Evolutionary conservation across 2,888 invertebrate genomes (phyloP), one percentile per base, ranked within the genome.

Genomic region (Xanthostigma xanthostigma): DNA sequence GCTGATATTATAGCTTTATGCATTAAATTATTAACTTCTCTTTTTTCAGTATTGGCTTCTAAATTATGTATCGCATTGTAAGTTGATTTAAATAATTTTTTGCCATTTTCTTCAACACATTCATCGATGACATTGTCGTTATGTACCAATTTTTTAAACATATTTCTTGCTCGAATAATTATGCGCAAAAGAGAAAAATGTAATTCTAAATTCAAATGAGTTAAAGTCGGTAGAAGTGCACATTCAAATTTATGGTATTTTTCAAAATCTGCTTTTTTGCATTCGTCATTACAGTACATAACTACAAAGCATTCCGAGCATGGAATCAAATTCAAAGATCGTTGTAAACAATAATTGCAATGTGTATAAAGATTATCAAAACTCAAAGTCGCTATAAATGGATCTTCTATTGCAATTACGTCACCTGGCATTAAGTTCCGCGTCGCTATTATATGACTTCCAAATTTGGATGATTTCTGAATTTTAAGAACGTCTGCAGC

Each of bases 211-310:
- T 76, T 59, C 64, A 81, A 70, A 37, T 67, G 62, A 17, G 76
- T 61, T 33, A 90, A 62, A 17, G 74, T 69, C 36, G 76, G 70
- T 57, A 86, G 71, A 44, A 89, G 67, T 1, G 71, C 62, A 61
- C 92, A 93, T 69, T 93, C 92, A 53, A 79, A 71, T 52, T 72
- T 69, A 64, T 95, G 94, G 63, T 84, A 87, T 14, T 72, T 69
- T 38, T 71, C 63, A 70, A 74, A 78, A 2, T 88, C 84, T 1
- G 64, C 64, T 3, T 70, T 62, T 53, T 69, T 72, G 60, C 92
- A 92, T 41, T 68, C 62, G 44, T 72, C 65, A 58, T 78, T 74
- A 57, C 86, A 86, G 59, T 78, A 88, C 55, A 81, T 64, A 14
- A 76, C 76, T 69, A 77, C 68, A 37, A 74, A 72, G 60, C 85